A percentile compares a stretch with the other conserved stretches of the same genome.
phyloP scores from a whole-genome alignment of 2,888 invertebrate genomes.

The Seira musarum region DNA sequence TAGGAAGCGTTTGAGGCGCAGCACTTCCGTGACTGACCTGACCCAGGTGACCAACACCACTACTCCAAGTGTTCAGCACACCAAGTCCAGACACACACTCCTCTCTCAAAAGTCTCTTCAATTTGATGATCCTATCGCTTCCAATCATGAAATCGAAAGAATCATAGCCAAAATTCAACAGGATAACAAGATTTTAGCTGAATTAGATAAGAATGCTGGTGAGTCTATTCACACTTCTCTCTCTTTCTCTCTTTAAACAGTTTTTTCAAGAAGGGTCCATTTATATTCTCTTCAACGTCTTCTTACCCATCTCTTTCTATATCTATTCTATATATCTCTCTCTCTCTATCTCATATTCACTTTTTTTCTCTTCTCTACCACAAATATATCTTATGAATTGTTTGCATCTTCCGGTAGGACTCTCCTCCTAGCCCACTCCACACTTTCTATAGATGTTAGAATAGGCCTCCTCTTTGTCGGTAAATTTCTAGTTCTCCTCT shows the following conservation, averaged over 20 bases:
- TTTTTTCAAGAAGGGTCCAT: background rate
- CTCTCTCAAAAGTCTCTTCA: constrained; percentile 69
- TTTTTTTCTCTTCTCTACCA: no score
- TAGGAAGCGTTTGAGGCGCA: constrained; percentile 69
- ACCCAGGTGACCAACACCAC: constrained; percentile 63
- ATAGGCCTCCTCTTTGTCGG: no score
- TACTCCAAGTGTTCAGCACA: constrained; percentile 55
- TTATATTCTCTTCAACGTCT: background rate
- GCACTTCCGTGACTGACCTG: constrained; percentile 69
- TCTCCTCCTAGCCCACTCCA: no score
- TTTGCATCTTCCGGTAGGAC: no score
- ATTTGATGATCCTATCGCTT: constrained; percentile 69
- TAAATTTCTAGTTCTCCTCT: no score
- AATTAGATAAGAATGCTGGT: constrained; percentile 82
- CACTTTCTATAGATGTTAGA: no score
- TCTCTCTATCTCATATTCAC: no score
- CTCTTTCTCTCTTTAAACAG: constrained; percentile 38
- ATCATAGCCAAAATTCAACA: constrained; percentile 97
- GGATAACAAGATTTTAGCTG: constrained; percentile 82
- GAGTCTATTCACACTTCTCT: constrained; percentile 61
- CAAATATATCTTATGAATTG: no score
- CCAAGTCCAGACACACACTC: constrained; percentile 63
- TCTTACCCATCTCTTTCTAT: constrained; percentile 34
- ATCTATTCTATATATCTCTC: no score
- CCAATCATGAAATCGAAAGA: constrained; percentile 83